A percentile compares a stretch with the other conserved stretches of the same genome.
Conservation (phyloP, 2,113 vertebrate genomes). For the Ameiurus melas region DNA sequence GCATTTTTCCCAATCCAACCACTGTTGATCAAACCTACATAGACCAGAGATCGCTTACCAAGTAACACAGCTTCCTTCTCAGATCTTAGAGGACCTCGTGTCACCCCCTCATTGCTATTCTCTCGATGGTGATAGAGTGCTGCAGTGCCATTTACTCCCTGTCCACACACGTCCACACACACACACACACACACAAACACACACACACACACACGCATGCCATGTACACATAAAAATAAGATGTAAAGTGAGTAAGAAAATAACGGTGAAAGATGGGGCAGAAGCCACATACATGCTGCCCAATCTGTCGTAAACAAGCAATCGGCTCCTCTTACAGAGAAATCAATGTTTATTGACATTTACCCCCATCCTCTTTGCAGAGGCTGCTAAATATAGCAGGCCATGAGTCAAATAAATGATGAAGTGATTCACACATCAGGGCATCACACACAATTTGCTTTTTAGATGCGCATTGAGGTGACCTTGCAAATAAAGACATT, state of each 20-base stretch:
- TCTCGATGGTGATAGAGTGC: constrained; percentile 76
- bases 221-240: neutral
- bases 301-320: constrained; percentile 36
- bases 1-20: constrained; percentile 10
- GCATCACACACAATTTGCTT: neutral
- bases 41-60: constrained; percentile 64
- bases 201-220: constrained; percentile 33
- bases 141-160: constrained; percentile 83
- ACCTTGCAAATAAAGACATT: neutral
- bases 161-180: no score
- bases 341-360: constrained; percentile 50
- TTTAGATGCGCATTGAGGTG: constrained; percentile 19
- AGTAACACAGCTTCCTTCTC: constrained; percentile 88
- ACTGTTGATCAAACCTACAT: constrained; percentile 27
- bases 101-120: constrained; percentile 75
- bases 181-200: no score
- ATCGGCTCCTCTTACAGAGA: constrained; percentile 35
- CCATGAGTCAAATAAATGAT: constrained; percentile 33
- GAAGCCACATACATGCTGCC: constrained; percentile 21
- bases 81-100: constrained; percentile 75
- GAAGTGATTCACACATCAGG: constrained; percentile 23
- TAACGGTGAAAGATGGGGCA: constrained; percentile 11
- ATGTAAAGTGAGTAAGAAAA: constrained; percentile 5
- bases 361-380: constrained; percentile 21
- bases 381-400: constrained; percentile 33